Conservation (phyloP, 2,113 vertebrate species). For the rat (Rattus norvegicus) region DNA sequence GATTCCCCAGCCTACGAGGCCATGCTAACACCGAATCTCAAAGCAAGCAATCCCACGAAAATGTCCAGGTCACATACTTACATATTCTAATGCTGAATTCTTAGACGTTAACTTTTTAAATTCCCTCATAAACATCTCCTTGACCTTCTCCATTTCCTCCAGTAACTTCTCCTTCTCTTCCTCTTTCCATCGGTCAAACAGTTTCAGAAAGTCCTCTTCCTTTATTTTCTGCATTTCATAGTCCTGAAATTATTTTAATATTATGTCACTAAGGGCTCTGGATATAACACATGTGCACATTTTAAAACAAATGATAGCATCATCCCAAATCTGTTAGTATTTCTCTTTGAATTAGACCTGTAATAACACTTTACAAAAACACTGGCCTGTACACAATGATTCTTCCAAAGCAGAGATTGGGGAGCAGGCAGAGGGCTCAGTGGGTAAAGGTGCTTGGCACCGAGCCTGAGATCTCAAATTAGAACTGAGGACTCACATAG, state of each 20-base stretch:
- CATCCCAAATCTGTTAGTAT: not conserved
- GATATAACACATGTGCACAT: not conserved
- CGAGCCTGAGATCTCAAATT: not conserved
- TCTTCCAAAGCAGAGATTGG: not conserved
- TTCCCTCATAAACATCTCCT: constrained; percentile 92
- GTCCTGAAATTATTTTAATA: constrained; percentile 87
- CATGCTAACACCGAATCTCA: not conserved
- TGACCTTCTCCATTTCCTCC: constrained; percentile 92
- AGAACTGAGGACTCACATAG: not conserved
- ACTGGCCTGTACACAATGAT: not conserved
- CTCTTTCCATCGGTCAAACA: constrained; percentile 92
- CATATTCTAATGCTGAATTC: constrained; percentile 88
- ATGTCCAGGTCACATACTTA: constrained; percentile 76
- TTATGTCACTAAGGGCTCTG: not conserved
- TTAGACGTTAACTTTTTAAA: constrained; percentile 91
- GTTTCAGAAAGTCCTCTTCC: constrained; percentile 90
- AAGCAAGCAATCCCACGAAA: not conserved
- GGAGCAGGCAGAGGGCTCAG: not conserved
- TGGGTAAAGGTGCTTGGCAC: not conserved
- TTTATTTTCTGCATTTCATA: constrained; percentile 90
- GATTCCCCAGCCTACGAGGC: not conserved
- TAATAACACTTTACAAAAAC: not conserved
- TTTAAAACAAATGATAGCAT: not conserved
- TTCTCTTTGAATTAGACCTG: not conserved
- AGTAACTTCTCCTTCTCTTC: constrained; percentile 92